Conservation (phyloP, 2,888 invertebrate species). For the Diaprepes abbreviatus region DNA sequence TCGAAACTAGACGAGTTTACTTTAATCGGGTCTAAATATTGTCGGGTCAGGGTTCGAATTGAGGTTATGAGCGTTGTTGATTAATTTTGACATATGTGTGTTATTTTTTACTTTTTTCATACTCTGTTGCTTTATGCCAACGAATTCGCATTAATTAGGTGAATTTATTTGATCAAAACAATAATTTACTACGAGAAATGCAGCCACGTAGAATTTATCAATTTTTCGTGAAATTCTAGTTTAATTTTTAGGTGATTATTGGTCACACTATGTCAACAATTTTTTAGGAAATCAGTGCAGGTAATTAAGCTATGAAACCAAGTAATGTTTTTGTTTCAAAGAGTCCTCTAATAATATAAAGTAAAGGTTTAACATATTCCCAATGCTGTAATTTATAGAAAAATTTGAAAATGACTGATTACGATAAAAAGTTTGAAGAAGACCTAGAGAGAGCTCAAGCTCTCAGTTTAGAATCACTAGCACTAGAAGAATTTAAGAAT, state of each 20-base stretch:
- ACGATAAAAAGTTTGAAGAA: constrained; percentile 87
- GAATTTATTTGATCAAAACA: constrained; percentile 7
- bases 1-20: neutral
- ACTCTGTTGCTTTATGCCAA: constrained; percentile 16
- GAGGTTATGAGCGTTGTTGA: constrained; percentile 25
- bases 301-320: neutral
- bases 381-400: constrained; percentile 1
- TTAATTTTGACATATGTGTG: constrained; percentile 29
- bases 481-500: constrained; percentile 85
- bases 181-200: neutral
- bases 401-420: constrained; percentile 68
- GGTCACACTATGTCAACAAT: neutral
- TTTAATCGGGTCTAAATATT: neutral
- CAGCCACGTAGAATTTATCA: neutral
- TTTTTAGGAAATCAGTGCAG: constrained; percentile 6
- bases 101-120: constrained; percentile 27
- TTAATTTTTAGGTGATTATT: constrained; percentile 15
- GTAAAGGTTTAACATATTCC: neutral
- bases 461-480: constrained; percentile 87
- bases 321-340: neutral
- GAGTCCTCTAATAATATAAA: neutral
- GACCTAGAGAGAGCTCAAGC: constrained; percentile 91
- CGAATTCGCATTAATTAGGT: constrained; percentile 14
- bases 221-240: neutral
- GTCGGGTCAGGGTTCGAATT: neutral